phyloP scores from a whole-genome alignment of 2,888 invertebrate species.

The Belgica antarctica region DNA sequence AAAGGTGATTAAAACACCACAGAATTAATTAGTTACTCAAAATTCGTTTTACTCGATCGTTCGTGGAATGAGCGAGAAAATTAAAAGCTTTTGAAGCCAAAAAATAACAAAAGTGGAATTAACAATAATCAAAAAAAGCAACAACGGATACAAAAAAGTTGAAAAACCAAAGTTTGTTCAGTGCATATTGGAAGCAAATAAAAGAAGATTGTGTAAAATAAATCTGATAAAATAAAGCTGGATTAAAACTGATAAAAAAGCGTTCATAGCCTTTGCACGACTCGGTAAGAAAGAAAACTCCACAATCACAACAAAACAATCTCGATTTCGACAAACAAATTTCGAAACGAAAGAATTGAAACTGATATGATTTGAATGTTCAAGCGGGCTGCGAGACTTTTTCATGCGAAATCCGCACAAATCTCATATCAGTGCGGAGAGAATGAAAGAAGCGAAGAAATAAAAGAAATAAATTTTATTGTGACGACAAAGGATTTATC shows the following conservation, averaged over 20 bases:
- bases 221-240: neutral
- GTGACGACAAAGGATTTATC: constrained; percentile 29
- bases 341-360: constrained; percentile 2
- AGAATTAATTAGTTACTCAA: too few relatives aligned
- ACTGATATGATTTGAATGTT: constrained; percentile 27
- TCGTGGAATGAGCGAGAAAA: neutral
- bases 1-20: too few relatives aligned
- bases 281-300: too few relatives aligned
- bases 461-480: constrained; percentile 20
- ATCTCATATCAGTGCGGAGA: constrained; percentile 13
- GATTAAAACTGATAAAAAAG: neutral
- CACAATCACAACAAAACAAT: too few relatives aligned
- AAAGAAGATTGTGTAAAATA: neutral
- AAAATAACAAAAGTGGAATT: neutral
- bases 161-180: neutral
- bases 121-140: neutral
- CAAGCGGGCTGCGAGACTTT: neutral
- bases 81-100: neutral
- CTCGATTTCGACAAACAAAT: too few relatives aligned
- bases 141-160: neutral
- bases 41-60: too few relatives aligned
- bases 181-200: too few relatives aligned
- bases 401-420: neutral
- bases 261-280: too few relatives aligned
- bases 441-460: too few relatives aligned